Base-by-base conservation (phyloP, 2,888 invertebrate genomes). In the Acleris laterana region DNA sequence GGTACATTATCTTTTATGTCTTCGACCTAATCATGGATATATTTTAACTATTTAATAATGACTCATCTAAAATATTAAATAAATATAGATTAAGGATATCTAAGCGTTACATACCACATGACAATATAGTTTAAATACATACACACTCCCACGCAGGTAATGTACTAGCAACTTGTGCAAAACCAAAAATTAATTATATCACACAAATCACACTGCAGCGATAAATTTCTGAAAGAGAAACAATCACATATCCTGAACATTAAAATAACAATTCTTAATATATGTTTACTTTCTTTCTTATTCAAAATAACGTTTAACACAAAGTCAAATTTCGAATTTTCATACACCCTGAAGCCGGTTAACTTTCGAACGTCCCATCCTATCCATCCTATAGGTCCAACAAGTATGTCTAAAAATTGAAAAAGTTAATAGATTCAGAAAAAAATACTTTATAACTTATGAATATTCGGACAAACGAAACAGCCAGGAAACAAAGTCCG, bases 131-230 rank as follows among this genome's bases (percentile, higher is more conserved):
- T 11, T 49, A 49, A 55, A 59, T 50, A 64, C 28, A 13, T 58
- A 53, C 42, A 49, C 42, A 64, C 64, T 49, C 64, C 53, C 64
- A 53, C 32, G 50, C 46, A 20, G 22, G 38, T 38, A 38, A 11
- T 4, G 3, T 38, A 38, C 56, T 50, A 32, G 28, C 28, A 25
- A 56, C 9, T 61, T 17, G 32, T 49, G 38, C 28, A 53, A 9
- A n/a, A 38, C 49, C 16, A 22, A 48, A 52, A 48, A 62, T 6
- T 28, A 38, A 38, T 38, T 46, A 52, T 46, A 56, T 42, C 17
- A 44, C 57, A 51, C 13, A 50, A 16, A 52, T 22, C 13, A 52
- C 48, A 44, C 11, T 44, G 46, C 7, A 19, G 7, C 28, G 7
- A 25, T 20, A 5, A 6, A 19, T 53, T 53, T 38, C 53, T 38